phyloP scores from a whole-genome alignment of 1,140 invertebrate genomes.

The Drosophila insularis region DNA sequence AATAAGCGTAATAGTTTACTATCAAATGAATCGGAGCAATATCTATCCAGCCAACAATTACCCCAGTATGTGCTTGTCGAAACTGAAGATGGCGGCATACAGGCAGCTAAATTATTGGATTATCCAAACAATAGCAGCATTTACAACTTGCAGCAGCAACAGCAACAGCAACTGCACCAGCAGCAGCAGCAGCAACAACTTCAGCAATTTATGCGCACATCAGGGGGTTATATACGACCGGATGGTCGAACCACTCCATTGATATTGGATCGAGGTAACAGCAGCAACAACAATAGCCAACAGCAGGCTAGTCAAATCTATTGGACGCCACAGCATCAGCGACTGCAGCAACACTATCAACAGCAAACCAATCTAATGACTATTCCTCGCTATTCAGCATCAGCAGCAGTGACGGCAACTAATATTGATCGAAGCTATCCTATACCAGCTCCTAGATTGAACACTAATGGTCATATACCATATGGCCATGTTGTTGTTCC shows the following conservation, averaged over 20 bases:
- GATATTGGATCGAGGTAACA: slow-evolving; percentile 62
- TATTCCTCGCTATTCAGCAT: slow-evolving; percentile 22
- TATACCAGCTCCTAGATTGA: slow-evolving; percentile 40
- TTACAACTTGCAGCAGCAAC: slow-evolving; percentile 47
- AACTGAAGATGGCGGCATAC: slow-evolving; percentile 64
- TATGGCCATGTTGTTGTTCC: slow-evolving; percentile 25
- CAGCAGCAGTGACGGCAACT: slow-evolving; percentile 21
- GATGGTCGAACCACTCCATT: slow-evolving; percentile 73
- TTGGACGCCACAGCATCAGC: slow-evolving; percentile 62
- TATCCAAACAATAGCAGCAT: slow-evolving; percentile 42
- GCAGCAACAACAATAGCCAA: not conserved
- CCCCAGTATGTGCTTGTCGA: slow-evolving; percentile 69
- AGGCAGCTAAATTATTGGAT: slow-evolving; percentile 66
- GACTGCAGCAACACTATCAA: slow-evolving; percentile 38
- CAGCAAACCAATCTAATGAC: slow-evolving; percentile 14
- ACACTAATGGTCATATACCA: slow-evolving; percentile 18
- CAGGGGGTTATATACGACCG: slow-evolving; percentile 30
- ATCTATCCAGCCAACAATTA: slow-evolving; percentile 56
- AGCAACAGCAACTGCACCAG: slow-evolving; percentile 11
- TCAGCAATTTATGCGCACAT: slow-evolving; percentile 35
- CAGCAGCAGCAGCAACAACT: not conserved
- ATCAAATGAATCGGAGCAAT: slow-evolving; percentile 71
- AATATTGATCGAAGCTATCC: slow-evolving; percentile 47
- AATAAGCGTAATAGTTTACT: slow-evolving; percentile 71
- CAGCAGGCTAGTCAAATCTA: slow-evolving; percentile 72